Conservation (phyloP, 2,888 invertebrate genomes). For the Mellilla xanthometata region DNA sequence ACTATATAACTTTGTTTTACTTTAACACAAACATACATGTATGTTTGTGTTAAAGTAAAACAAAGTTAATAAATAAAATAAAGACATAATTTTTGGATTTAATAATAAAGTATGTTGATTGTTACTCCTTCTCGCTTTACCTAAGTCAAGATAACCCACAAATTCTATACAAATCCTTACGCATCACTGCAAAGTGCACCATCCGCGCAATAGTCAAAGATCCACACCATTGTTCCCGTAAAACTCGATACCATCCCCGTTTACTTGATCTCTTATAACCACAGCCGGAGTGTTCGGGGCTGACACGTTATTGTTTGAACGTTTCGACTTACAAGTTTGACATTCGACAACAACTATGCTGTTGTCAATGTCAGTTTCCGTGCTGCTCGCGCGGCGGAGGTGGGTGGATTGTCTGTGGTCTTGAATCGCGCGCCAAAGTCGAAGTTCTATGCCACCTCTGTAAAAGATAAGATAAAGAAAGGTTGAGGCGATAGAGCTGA, state of each 20-base stretch:
- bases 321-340: conserved; percentile 55
- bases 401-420: conserved; percentile 75
- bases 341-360: conserved; percentile 75
- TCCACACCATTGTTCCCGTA: conserved; percentile 59
- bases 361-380: conserved; percentile 71
- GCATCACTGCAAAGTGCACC: conserved; percentile 75
- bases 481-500: no score
- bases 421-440: conserved; percentile 92
- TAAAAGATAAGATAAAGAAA: no score
- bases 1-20: no score
- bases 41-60: no score
- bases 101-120: no score
- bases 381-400: conserved; percentile 65
- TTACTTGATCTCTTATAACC: conserved; percentile 60
- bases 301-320: conserved; percentile 34
- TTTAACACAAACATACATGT: no score
- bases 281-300: conserved; percentile 57
- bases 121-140: no score
- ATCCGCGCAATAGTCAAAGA: conserved; percentile 77
- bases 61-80: no score
- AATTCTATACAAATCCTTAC: no score
- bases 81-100: no score
- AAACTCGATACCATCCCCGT: conserved; percentile 59
- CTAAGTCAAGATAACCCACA: no score
- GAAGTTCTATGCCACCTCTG: conserved; percentile 92